Conservation (phyloP, 2,113 vertebrate species). For the Chionomys nivalis region DNA sequence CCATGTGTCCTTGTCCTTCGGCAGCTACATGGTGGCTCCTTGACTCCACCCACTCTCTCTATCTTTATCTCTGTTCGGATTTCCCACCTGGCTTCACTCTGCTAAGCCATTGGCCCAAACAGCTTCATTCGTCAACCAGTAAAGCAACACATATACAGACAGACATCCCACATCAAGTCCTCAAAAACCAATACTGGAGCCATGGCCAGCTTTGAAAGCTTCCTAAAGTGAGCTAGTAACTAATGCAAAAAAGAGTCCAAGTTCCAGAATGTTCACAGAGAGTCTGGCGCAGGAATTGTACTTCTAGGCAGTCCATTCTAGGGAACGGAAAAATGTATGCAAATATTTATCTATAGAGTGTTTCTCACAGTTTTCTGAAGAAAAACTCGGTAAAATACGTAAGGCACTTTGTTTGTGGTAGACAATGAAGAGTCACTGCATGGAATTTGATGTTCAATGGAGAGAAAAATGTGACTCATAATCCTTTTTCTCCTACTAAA, state of each 20-base stretch:
- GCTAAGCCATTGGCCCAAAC: too few relatives aligned
- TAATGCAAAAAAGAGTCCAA: not conserved
- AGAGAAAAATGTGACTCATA: not conserved
- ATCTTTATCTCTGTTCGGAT: too few relatives aligned
- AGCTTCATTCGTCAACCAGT: too few relatives aligned
- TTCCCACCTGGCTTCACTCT: too few relatives aligned
- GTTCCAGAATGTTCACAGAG: not conserved
- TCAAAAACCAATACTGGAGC: not conserved
- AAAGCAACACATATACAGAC: too few relatives aligned
- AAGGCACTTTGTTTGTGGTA: not conserved
- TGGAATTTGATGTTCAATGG: constrained; percentile 11
- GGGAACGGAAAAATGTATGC: not conserved
- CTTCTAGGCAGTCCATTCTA: not conserved
- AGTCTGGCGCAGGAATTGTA: not conserved
- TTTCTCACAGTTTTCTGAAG: not conserved
- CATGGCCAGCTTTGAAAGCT: not conserved
- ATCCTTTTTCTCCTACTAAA: not conserved
- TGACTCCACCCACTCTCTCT: too few relatives aligned
- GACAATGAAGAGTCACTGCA: not conserved
- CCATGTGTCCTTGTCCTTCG: too few relatives aligned
- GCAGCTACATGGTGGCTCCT: too few relatives aligned
- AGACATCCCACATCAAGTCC: too few relatives aligned
- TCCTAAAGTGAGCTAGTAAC: not conserved
- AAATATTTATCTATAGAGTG: not conserved
- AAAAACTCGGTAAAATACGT: not conserved